Percentiles rank a stretch among this genome's conserved stretches.
Evolutionary conservation across 1,140 invertebrate genomes (phyloP).

Genomic region (Bombus difficillimus): DNA sequence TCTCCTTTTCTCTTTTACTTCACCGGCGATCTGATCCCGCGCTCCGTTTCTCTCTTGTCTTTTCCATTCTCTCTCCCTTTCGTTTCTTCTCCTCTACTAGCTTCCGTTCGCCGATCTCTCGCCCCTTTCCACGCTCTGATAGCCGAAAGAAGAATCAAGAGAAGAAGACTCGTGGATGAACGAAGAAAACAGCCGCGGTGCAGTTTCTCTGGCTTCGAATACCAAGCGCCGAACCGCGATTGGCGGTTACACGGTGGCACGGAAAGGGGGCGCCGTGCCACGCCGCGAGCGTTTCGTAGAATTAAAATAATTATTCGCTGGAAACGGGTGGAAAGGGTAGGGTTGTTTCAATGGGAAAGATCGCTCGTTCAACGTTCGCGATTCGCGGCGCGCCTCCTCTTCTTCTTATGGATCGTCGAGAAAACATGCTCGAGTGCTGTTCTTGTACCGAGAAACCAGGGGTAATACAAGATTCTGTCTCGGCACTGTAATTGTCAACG

Average conservation of each 20-base stretch:
- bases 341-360: conserved; percentile 7
- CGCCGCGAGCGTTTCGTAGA: conserved; percentile 14
- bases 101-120: conserved; percentile 38
- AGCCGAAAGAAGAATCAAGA: conserved; percentile 43
- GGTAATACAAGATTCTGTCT: not conserved
- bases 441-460: not conserved
- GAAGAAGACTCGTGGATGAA: conserved; percentile 55
- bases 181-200: conserved; percentile 46
- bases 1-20: conserved; percentile 50
- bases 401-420: not conserved
- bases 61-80: conserved; percentile 58
- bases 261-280: not conserved
- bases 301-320: conserved; percentile 42
- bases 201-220: too few species aligned
- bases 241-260: conserved; percentile 5
- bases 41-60: conserved; percentile 63
- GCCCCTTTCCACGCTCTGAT: conserved; percentile 54
- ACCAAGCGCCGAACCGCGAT: conserved; percentile 9
- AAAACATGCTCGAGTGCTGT: not conserved
- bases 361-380: conserved; percentile 1
- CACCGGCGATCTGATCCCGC: not conserved
- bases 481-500: not conserved
- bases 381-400: not conserved
- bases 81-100: not conserved
- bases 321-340: not conserved